Evolutionary conservation across 2,797 vertebrate genomes (phyloP).

Genomic region (Hippopotamyrus pictus): DNA sequence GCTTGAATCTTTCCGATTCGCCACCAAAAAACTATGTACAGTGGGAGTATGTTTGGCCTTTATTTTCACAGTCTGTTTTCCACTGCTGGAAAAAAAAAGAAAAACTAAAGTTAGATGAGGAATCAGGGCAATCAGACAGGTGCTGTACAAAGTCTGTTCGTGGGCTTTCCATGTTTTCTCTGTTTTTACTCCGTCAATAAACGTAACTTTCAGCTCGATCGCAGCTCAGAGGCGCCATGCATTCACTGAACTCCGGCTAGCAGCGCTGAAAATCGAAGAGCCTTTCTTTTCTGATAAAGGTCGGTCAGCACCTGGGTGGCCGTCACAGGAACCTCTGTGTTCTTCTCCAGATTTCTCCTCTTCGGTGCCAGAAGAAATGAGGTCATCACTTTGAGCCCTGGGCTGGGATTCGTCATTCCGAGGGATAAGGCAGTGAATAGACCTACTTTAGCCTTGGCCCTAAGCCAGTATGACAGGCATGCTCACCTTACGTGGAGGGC

Average conservation of each 20-base stretch:
- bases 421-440: conserved; percentile 34
- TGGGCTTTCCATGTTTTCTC: neutral
- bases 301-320: conserved; percentile 4
- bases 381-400: conserved; percentile 50
- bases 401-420: conserved; percentile 46
- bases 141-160: too few species aligned
- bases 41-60: neutral
- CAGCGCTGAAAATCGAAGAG: neutral
- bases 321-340: neutral
- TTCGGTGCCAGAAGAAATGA: conserved; percentile 56
- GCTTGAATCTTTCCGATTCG: neutral
- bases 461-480: neutral
- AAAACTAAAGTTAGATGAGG: neutral
- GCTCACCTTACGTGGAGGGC: neutral
- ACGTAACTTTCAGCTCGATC: neutral
- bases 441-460: conserved; percentile 26
- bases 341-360: neutral
- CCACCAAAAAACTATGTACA: neutral
- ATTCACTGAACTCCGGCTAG: neutral
- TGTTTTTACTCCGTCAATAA: neutral
- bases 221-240: neutral
- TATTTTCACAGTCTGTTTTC: neutral
- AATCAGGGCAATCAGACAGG: neutral
- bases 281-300: conserved; percentile 14
- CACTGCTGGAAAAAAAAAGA: neutral